Evolutionary conservation across 2,888 invertebrate species (phyloP), one percentile per base, ranked within the genome.

Genomic region (Muschampia plurimacula): DNA sequence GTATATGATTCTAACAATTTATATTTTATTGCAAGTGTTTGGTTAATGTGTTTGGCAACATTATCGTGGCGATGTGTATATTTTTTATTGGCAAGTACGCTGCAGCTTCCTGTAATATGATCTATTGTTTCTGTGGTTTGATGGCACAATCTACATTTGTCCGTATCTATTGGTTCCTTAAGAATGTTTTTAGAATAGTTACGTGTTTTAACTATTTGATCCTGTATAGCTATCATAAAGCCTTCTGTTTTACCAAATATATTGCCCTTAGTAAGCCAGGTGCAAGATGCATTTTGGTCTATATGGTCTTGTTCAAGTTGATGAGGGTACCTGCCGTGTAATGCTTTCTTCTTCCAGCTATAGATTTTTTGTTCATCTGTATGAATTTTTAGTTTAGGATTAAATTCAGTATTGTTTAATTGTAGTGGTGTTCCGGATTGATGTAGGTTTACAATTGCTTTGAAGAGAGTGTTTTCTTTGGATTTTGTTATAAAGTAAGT

Each of bases 1-100:
- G 59, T 59, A 32, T 59, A 59, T 59, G 59, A 22, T 22, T 59
- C 22, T 22, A 59, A 12, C 8, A 59, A 32, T 87, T 85, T 81
- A 79, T 84, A 84, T 85, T 86, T 87, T 82, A 76, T 80, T 81
- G 83, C 83, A 64, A 67, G 60, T 36, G 15, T 39, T 67, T 72
- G 71, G 10, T 72, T 60, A 22, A 70, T 72, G 12, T 63, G 22
- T 60, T 66, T 67, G 0, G 22, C 22, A 22, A 22, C 22, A 22
- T 22, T 22, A 22, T 22, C 22, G 22, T 22, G 22, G 22, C 22
- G 72, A 9, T 75, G 74, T n/a, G 60, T 76, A 52, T 77, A 76
- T 22, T 76, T 74, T 5, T 74, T 75, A 28, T 72, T 60, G 0
- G 73, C 72, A 46, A 75, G 28, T 10, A 32, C 46, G 2, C 9